Evolutionary conservation across 2,888 invertebrate species (phyloP), one percentile per base, ranked within the genome.

Genomic region (Nomada goodeniana): DNA sequence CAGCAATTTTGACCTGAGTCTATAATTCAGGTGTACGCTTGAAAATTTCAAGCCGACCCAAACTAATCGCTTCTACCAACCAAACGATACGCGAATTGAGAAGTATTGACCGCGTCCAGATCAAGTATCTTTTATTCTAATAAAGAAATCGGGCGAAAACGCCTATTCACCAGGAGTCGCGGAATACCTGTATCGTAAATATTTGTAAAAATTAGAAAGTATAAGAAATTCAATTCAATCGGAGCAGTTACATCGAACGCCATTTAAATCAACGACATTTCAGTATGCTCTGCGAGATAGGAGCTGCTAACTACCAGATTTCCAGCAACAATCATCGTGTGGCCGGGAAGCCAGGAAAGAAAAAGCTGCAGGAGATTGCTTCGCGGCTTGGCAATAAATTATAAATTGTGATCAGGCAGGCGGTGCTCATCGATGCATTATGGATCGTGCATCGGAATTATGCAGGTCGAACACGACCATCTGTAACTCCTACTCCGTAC

Each of bases 361-460:
- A 80, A 78, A 77, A 63, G 71, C 53, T 61, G 59, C 63, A 55
- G 61, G 71, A 76, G 57, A 75, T 73, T 75, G 78, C 76, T 82
- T 84, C 84, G 89, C 86, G 88, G 89, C 87, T 88, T 87, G 87
- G 86, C 86, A 89, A 88, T 90, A 86, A 90, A 90, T 90, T 89
- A 85, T 89, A 88, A 90, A 90, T 90, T 89, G 85, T 89, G 89
- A 88, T 90, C 88, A 86, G 86, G 67, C 80, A 80, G 84, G 83
- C 75, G 85, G 82, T 82, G 87, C 84, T 87, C 85, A 82, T 82
- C 84, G 86, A 89, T 90, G 89, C 87, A 90, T 90, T 89, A 90
- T 89, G 89, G 84, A 89, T 90, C 83, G 80, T 72, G 71, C 82
- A 70, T 60, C 70, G 42, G 77, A 74, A 84, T 86, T 78, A 68